Conservation (phyloP, 2,888 invertebrate genomes). For the Agonopterix arenella region DNA sequence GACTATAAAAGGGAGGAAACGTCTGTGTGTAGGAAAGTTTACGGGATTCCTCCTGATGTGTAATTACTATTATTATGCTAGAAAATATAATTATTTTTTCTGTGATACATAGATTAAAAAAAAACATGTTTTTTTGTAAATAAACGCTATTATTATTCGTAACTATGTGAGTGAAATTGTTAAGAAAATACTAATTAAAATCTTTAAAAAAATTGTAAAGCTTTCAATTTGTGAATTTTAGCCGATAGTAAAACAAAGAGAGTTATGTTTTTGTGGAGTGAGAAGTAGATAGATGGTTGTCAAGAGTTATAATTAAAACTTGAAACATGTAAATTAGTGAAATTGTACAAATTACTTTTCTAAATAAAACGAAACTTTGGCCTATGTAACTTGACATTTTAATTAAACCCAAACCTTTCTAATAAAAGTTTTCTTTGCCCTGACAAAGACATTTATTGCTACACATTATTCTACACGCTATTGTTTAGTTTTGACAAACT, state of each 20-base stretch:
- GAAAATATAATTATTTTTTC: slow-evolving; percentile 70
- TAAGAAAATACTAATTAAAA: slow-evolving; percentile 26
- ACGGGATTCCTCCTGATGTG: not conserved
- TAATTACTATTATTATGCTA: slow-evolving; percentile 29
- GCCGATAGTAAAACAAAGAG: slow-evolving; percentile 23
- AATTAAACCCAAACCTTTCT: slow-evolving; percentile 6
- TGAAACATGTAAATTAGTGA: slow-evolving; percentile 49
- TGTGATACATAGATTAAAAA: slow-evolving; percentile 72
- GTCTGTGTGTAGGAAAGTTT: slow-evolving; percentile 23
- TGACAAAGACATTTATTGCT: no score
- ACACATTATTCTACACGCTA: no score
- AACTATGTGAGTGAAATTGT: slow-evolving; percentile 42
- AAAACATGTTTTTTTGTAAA: slow-evolving; percentile 52
- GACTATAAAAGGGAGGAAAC: slow-evolving; percentile 16
- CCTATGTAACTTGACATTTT: slow-evolving; percentile 55
- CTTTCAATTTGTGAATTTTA: slow-evolving; percentile 54
- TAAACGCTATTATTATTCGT: slow-evolving; percentile 35
- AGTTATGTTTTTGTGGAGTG: slow-evolving; percentile 46
- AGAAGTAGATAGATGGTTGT: slow-evolving; percentile 29
- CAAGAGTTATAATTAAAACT: slow-evolving; percentile 10
- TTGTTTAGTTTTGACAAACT: no score
- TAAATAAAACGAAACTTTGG: slow-evolving; percentile 74
- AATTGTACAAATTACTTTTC: slow-evolving; percentile 72
- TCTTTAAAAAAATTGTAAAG: slow-evolving; percentile 37
- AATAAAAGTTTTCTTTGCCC: no score